Conservation (phyloP, 2,888 invertebrate genomes). For the Sipunculus nudus region DNA sequence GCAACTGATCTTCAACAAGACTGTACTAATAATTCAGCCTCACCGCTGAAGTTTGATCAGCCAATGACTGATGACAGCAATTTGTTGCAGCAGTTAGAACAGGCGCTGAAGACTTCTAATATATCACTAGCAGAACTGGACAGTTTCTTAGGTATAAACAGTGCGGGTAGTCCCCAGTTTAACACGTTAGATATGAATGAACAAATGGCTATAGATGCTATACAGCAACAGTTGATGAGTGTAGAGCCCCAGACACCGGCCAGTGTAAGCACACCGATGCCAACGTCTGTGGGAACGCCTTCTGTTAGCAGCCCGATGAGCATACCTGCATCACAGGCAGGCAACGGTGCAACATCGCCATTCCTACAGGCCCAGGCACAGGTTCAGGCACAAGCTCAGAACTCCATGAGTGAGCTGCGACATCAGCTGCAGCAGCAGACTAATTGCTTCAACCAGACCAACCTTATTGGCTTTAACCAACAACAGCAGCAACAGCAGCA, state of each 20-base stretch:
- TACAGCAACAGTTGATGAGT: constrained; percentile 90
- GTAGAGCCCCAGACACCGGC: constrained; percentile 43
- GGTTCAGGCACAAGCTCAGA: neutral
- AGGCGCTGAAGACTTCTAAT: constrained; percentile 17
- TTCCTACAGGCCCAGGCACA: no score
- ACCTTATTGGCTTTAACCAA: no score
- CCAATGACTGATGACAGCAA: constrained; percentile 43
- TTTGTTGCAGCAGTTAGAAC: constrained; percentile 52
- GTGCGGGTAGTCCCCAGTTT: no score
- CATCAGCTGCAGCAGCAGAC: constrained; percentile 2
- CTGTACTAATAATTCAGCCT: constrained; percentile 33
- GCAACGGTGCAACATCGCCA: no score
- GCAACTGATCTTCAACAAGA: constrained; percentile 76
- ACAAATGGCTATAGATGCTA: constrained; percentile 86
- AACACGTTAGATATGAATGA: constrained; percentile 71
- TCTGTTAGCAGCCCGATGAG: neutral
- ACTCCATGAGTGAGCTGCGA: neutral
- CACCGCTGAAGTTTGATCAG: constrained; percentile 1
- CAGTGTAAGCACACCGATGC: neutral
- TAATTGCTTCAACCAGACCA: neutral
- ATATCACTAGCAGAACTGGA: neutral
- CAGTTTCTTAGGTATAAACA: neutral
- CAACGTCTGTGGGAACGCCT: neutral
- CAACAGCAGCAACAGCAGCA: constrained; percentile 22
- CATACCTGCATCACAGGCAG: neutral